phyloP scores from a whole-genome alignment of 2,797 vertebrate genomes.

The Paratrypauchen microcephalus region DNA sequence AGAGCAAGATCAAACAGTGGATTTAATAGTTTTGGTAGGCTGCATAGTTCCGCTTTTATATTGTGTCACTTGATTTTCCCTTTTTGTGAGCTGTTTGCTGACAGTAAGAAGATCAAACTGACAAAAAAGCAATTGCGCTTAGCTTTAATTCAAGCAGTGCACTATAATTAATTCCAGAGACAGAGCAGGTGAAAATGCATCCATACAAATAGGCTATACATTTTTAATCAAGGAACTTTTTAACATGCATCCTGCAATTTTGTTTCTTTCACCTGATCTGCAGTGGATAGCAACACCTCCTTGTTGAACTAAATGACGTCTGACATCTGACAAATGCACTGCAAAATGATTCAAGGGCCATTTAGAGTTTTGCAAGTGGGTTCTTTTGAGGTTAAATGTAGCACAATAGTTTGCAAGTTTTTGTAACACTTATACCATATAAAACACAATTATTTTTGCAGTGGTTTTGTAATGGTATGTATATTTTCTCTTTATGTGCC shows the following conservation, averaged over 20 bases:
- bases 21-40: too few relatives aligned
- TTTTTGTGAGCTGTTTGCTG: constrained; percentile 33
- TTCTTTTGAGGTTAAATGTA: neutral
- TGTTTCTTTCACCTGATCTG: too few relatives aligned
- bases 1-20: neutral
- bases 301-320: constrained; percentile 4
- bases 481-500: neutral
- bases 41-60: neutral
- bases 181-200: constrained; percentile 33
- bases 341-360: neutral
- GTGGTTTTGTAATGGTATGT: neutral
- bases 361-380: neutral
- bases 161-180: constrained; percentile 48
- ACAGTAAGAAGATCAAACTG: constrained; percentile 23
- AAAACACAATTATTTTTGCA: neutral
- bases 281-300: neutral
- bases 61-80: neutral
- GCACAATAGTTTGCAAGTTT: neutral
- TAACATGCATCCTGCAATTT: constrained; percentile 1
- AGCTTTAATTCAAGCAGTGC: constrained; percentile 49
- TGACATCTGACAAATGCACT: constrained; percentile 2
- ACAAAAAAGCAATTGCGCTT: constrained; percentile 31
- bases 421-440: neutral
- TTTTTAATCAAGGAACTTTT: constrained; percentile 17
- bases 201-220: constrained; percentile 28